Evolutionary conservation across 2,797 vertebrate species (phyloP).

Genomic region (Harpagifer antarcticus): DNA sequence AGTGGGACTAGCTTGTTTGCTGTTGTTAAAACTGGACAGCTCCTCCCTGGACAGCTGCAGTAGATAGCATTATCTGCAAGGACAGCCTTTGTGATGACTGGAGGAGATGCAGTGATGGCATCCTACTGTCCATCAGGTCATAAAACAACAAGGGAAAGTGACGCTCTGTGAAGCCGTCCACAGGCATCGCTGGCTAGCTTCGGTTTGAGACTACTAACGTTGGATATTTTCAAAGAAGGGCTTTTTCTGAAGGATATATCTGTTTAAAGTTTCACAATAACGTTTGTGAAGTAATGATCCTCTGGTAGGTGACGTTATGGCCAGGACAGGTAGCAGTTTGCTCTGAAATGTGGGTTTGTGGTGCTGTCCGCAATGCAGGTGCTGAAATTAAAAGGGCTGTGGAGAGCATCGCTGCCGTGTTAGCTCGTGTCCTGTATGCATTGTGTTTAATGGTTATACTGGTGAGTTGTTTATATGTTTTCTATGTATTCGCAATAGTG

Average conservation of each 20-base stretch:
- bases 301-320: conserved; percentile 8
- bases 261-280: conserved; percentile 13
- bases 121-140: conserved; percentile 7
- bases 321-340: conserved; percentile 27
- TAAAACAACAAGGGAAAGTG: conserved; percentile 1
- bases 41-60: conserved; percentile 53
- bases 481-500: background rate
- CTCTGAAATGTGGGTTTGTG: conserved; percentile 37
- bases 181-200: background rate
- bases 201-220: conserved; percentile 8
- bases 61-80: conserved; percentile 40
- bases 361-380: conserved; percentile 89
- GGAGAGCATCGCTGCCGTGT: conserved; percentile 30
- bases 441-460: background rate
- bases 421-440: background rate
- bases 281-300: background rate
- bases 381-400: conserved; percentile 75
- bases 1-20: conserved; percentile 42
- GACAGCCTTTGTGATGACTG: conserved; percentile 46
- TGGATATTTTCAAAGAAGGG: conserved; percentile 28
- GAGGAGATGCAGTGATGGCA: conserved; percentile 33
- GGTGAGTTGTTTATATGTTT: background rate
- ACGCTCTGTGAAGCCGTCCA: background rate
- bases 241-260: background rate
- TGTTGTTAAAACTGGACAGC: conserved; percentile 45